Percentiles rank a stretch among this genome's conserved stretches.
phyloP scores from a whole-genome alignment of 2,797 vertebrate species.

The Pipistrellus pipistrellus region DNA sequence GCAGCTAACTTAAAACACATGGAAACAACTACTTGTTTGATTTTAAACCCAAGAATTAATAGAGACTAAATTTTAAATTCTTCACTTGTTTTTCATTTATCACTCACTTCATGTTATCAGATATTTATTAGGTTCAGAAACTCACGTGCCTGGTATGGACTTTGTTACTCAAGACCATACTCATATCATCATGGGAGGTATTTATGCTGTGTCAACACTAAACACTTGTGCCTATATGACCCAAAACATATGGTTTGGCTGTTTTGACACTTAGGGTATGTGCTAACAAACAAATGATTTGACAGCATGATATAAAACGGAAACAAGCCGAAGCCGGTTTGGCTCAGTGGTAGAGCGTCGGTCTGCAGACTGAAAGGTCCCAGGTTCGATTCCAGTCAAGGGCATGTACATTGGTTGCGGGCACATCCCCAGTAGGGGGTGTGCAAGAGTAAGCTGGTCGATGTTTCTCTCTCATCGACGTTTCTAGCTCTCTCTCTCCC shows the following conservation, averaged over 20 bases:
- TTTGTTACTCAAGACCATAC: not conserved
- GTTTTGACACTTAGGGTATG: not conserved
- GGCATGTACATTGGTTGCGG: no score
- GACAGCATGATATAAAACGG: not conserved
- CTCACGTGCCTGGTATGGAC: not conserved
- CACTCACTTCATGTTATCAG: not conserved
- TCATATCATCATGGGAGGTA: not conserved
- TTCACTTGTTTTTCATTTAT: not conserved
- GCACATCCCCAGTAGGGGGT: no score
- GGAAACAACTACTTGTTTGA: not conserved
- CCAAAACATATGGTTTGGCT: not conserved
- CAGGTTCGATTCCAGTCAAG: no score
- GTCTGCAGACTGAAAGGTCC: no score
- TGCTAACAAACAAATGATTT: not conserved
- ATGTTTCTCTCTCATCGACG: no score
- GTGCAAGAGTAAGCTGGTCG: no score
- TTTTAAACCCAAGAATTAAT: conserved; percentile 28
- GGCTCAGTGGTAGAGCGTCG: no score
- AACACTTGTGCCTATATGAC: not conserved
- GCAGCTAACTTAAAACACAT: not conserved
- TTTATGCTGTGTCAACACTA: not conserved
- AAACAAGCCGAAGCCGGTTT: not conserved
- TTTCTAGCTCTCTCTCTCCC: no score
- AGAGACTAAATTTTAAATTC: not conserved
- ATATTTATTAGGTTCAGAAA: conserved; percentile 14